A percentile compares a stretch with the other conserved stretches of the same genome.
phyloP scores from a whole-genome alignment of 2,113 vertebrate genomes.

The Myxocyprinus asiaticus region DNA sequence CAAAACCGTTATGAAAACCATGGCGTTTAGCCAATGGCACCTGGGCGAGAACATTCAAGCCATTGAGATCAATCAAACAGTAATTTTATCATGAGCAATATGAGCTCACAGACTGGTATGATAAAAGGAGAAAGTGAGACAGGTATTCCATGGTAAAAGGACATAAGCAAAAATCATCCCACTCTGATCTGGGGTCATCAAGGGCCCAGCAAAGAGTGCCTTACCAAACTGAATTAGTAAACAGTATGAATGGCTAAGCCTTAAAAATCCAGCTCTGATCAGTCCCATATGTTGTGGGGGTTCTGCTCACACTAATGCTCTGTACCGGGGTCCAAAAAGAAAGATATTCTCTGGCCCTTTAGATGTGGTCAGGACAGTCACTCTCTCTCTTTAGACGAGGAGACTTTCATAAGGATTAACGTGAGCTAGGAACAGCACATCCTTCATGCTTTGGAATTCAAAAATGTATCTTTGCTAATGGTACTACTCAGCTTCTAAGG shows the following conservation, averaged over 20 bases:
- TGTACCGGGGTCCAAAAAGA: slow-evolving; percentile 43
- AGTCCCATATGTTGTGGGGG: slow-evolving; percentile 75
- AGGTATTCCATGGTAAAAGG: too few species aligned
- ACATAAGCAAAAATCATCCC: background rate
- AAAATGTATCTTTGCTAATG: slow-evolving; percentile 34
- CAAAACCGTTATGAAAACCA: too few species aligned
- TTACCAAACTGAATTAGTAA: slow-evolving; percentile 65
- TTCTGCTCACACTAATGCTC: slow-evolving; percentile 46
- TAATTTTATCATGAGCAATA: too few species aligned
- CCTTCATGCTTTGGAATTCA: slow-evolving; percentile 40
- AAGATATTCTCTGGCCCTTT: slow-evolving; percentile 43
- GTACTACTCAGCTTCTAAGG: slow-evolving; percentile 23
- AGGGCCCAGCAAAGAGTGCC: slow-evolving; percentile 27
- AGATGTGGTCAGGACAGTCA: slow-evolving; percentile 53
- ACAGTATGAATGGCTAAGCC: slow-evolving; percentile 70
- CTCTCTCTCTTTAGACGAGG: slow-evolving; percentile 38
- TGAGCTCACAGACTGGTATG: too few species aligned
- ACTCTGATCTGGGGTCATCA: slow-evolving; percentile 25
- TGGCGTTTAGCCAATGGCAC: too few species aligned
- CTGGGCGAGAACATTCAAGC: too few species aligned
- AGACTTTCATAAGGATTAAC: slow-evolving; percentile 40
- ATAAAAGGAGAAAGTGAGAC: too few species aligned
- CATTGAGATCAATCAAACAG: too few species aligned
- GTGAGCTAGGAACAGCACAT: slow-evolving; percentile 25
- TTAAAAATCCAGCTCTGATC: slow-evolving; percentile 72